Percentiles rank a stretch among this genome's conserved stretches.
Evolutionary conservation across 2,888 invertebrate genomes (phyloP).

Genomic region (Physocephala rufipes): DNA sequence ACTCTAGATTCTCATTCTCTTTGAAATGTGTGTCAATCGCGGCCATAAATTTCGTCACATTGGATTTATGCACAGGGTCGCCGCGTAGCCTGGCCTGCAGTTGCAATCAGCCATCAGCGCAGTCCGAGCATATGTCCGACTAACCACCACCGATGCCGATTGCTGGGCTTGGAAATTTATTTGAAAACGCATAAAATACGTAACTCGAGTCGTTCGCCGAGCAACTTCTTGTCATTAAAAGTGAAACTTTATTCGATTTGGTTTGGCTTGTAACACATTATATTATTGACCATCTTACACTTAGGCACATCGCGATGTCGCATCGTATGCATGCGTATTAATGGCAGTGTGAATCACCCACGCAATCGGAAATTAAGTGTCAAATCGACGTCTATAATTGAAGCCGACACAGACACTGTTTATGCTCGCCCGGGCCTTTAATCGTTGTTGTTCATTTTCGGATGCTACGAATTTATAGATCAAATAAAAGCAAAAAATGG

Average conservation of each 20-base stretch:
- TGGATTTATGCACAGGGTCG: constrained; percentile 1
- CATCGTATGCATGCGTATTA: constrained; percentile 5
- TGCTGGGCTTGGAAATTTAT: constrained; percentile 8
- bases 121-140: neutral
- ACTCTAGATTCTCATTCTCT: neutral
- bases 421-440: neutral
- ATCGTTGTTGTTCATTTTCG: neutral
- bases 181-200: constrained; percentile 13
- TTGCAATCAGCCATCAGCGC: constrained; percentile 34
- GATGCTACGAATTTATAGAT: neutral
- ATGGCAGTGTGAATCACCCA: constrained; percentile 6
- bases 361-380: neutral
- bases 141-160: neutral
- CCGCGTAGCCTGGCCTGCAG: constrained; percentile 17
- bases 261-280: neutral
- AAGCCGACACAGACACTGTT: neutral
- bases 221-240: constrained; percentile 9
- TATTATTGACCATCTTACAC: neutral
- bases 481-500: constrained; percentile 1
- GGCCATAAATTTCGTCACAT: constrained; percentile 23
- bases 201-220: neutral
- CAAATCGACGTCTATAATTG: neutral
- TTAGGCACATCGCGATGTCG: neutral
- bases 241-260: constrained; percentile 24
- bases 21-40: constrained; percentile 34